Evolutionary conservation across 2,888 invertebrate species (phyloP).

Genomic region (Chrysodeixis includens): DNA sequence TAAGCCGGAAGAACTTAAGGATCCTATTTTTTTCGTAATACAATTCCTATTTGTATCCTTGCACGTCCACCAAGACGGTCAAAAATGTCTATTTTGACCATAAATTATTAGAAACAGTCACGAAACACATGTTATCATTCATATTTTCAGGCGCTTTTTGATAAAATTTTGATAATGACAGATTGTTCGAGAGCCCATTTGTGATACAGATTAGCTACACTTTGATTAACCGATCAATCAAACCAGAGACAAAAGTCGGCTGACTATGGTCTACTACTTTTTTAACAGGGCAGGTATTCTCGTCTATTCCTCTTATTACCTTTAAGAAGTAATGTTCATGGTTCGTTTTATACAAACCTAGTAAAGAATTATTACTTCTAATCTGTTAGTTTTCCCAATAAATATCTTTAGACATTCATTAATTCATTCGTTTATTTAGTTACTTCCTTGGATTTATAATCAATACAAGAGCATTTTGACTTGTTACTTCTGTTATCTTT

Average conservation of each 20-base stretch:
- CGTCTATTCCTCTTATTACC: background rate
- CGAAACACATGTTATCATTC: conserved; percentile 80
- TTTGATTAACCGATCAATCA: conserved; percentile 5
- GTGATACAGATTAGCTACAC: conserved; percentile 29
- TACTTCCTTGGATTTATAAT: no score
- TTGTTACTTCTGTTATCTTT: no score
- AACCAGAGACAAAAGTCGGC: background rate
- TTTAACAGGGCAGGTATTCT: background rate
- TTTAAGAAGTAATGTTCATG: no score
- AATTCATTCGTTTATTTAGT: no score
- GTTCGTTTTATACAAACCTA: no score
- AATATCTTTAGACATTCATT: no score
- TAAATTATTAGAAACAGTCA: conserved; percentile 58
- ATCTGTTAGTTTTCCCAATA: no score
- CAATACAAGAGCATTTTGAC: no score
- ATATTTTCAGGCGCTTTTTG: conserved; percentile 80
- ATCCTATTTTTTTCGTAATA: conserved; percentile 54
- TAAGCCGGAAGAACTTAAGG: conserved; percentile 66
- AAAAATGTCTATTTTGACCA: conserved; percentile 66
- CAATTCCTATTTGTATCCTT: conserved; percentile 50
- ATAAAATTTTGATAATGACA: conserved; percentile 76
- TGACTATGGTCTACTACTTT: background rate
- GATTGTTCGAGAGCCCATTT: conserved; percentile 69
- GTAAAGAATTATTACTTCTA: no score
- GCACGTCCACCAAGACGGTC: conserved; percentile 55